phyloP scores from a whole-genome alignment of 2,888 invertebrate species.

The Blera fallax region DNA sequence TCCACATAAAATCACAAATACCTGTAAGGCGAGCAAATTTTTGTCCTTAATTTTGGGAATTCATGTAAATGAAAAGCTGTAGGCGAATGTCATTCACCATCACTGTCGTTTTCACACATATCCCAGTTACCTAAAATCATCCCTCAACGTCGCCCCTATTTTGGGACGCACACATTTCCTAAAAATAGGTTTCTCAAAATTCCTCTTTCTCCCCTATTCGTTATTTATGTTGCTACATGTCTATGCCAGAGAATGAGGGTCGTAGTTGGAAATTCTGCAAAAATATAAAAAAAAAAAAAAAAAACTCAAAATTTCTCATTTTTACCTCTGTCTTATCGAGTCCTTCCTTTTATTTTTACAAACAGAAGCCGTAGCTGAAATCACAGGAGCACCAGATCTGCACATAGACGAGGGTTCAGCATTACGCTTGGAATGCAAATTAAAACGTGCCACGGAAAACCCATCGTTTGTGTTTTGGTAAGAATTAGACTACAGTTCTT shows the following conservation, averaged over 20 bases:
- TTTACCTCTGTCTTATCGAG: constrained; percentile 49
- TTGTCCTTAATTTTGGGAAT: constrained; percentile 19
- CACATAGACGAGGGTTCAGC: constrained; percentile 82
- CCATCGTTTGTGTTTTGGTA: constrained; percentile 82
- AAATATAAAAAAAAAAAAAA: no score
- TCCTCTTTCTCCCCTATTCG: background rate
- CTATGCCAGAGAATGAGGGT: background rate
- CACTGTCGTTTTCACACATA: constrained; percentile 26
- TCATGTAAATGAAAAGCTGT: constrained; percentile 35
- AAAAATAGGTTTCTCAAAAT: constrained; percentile 9
- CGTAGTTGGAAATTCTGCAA: background rate
- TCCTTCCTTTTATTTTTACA: constrained; percentile 31
- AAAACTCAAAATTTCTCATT: constrained; percentile 43
- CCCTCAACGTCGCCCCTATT: background rate
- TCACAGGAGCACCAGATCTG: constrained; percentile 81
- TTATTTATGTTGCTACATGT: constrained; percentile 58
- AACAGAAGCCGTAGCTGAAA: constrained; percentile 81
- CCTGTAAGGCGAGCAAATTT: constrained; percentile 16
- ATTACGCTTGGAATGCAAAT: constrained; percentile 80
- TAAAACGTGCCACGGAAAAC: constrained; percentile 81
- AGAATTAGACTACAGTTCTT: constrained; percentile 51
- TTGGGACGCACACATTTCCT: constrained; percentile 15
- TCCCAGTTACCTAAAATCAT: background rate
- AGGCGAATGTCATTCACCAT: constrained; percentile 22
- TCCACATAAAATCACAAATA: constrained; percentile 6